Conservation (phyloP, 2,888 invertebrate genomes). For the Octodonta nipae region DNA sequence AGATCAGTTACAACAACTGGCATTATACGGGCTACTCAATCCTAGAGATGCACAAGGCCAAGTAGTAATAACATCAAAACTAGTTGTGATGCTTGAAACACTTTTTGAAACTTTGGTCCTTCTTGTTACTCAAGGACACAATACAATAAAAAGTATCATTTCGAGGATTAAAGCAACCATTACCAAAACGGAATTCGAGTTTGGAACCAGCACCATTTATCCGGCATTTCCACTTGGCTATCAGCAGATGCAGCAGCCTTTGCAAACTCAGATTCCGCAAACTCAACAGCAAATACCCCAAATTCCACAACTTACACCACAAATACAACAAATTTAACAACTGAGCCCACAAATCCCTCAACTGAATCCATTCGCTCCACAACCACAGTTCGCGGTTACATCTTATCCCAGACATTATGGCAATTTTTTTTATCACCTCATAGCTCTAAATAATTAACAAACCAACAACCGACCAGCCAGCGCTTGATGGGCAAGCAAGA, state of each 20-base stretch:
- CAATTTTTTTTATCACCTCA: no score
- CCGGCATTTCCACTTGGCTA: no score
- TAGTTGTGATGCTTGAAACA: conserved; percentile 61
- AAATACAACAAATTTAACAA: background rate
- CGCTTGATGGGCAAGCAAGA: no score
- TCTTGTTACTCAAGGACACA: conserved; percentile 61
- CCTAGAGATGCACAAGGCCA: conserved; percentile 55
- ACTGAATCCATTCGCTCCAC: conserved; percentile 39
- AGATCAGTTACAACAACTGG: conserved; percentile 28
- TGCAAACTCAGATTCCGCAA: conserved; percentile 6
- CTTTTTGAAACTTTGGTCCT: conserved; percentile 71
- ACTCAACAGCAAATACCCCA: conserved; percentile 23
- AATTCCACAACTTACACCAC: conserved; percentile 41
- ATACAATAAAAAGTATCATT: conserved; percentile 63
- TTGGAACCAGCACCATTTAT: conserved; percentile 58
- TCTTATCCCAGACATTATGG: no score
- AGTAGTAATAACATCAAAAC: conserved; percentile 65
- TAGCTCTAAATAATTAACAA: no score
- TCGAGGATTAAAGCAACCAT: conserved; percentile 64
- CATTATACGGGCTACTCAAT: conserved; percentile 50
- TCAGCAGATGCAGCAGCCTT: conserved; percentile 23
- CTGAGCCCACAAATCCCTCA: no score
- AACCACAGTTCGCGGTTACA: conserved; percentile 60
- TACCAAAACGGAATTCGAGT: conserved; percentile 66
- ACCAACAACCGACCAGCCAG: no score